Percentiles rank a stretch among this genome's conserved stretches.
phyloP scores from a whole-genome alignment of 1,140 invertebrate genomes.

The Neelides sp. region DNA sequence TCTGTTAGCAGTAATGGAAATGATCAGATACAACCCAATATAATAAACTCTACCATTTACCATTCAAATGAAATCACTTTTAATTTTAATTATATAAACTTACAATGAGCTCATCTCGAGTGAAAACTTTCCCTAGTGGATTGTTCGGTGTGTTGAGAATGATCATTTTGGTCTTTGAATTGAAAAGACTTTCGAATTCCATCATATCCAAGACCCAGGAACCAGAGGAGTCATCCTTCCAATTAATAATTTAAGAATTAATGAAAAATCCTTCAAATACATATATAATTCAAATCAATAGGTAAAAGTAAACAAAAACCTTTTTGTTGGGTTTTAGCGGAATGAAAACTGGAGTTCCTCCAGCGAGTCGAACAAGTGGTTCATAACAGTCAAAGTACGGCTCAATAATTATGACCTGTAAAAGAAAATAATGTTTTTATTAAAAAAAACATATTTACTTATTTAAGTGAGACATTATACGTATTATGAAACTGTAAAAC shows the following conservation, averaged over 20 bases:
- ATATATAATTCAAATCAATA: too few relatives aligned
- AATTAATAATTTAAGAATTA: too few relatives aligned
- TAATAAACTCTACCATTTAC: too few relatives aligned
- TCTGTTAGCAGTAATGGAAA: too few relatives aligned
- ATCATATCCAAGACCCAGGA: conserved; percentile 80
- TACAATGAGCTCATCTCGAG: conserved; percentile 45
- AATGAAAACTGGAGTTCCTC: conserved; percentile 75
- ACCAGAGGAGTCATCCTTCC: conserved; percentile 47
- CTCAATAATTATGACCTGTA: conserved; percentile 88
- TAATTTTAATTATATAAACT: not conserved
- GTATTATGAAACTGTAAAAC: not conserved
- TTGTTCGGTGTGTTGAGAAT: conserved; percentile 95
- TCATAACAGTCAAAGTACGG: conserved; percentile 97
- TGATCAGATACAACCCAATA: too few relatives aligned
- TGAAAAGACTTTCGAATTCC: conserved; percentile 75
- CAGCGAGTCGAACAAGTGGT: conserved; percentile 76
- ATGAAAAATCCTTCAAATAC: too few relatives aligned
- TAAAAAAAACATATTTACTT: not conserved
- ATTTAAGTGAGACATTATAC: not conserved
- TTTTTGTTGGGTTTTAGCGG: conserved; percentile 64
- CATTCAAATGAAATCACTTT: too few relatives aligned
- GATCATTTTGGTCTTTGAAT: conserved; percentile 80
- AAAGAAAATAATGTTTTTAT: not conserved
- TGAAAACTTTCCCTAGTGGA: conserved; percentile 84
- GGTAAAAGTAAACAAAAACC: too few relatives aligned